Evolutionary conservation across 2,888 invertebrate genomes (phyloP), one percentile per base, ranked within the genome.

Genomic region (Brassicogethes aeneus): DNA sequence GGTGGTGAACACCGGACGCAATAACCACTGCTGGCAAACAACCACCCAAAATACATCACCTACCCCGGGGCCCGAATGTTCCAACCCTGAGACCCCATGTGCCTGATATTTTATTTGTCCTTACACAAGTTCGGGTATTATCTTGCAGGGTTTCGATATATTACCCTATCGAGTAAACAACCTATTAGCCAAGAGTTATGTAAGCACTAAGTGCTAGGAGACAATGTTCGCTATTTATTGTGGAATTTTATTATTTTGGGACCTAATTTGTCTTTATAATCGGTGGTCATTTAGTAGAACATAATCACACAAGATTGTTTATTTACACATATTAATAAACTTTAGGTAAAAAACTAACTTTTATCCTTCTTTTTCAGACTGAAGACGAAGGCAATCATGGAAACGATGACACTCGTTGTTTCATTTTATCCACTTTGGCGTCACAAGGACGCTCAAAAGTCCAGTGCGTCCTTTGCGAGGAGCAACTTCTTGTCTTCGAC

Each of bases 371-470:
- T 73, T 64, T 78, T 36, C 77, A 93, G 89, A 93, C 96, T 77
- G 96, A 97, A 72, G 96, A 97, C 65, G 96, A 97, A 66, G 94
- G 93, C 49, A 92, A 93, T 70, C 94, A 94, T 67, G 96, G 96
- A 59, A 96, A 96, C 70, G 97, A 97, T 66, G 97, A 97, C 66
- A 95, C 93, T 36, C 80, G 96, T 54, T 86, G 91, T 62, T 96
- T 96, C 75, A 90, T 97, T 58, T 75, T 97, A 64, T 92, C 94
- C 46, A 93, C 92, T 33, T 73, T 97, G 64, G 94, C 94, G 47
- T 89, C 89, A 17, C 84, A 91, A 64, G 90, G 92, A 60, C 85
- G 88, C 70, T 83, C 85, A 49, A 77, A 82, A 57, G 90, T 87
- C 33, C 81, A 81, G 41, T 96, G 87, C 71, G 87, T 91, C 49